These are phyloP conservation scores for Chelonus insularis DNA, from an alignment of 1,140 invertebrate genomes.

Conservation along the genomic window DNA sequence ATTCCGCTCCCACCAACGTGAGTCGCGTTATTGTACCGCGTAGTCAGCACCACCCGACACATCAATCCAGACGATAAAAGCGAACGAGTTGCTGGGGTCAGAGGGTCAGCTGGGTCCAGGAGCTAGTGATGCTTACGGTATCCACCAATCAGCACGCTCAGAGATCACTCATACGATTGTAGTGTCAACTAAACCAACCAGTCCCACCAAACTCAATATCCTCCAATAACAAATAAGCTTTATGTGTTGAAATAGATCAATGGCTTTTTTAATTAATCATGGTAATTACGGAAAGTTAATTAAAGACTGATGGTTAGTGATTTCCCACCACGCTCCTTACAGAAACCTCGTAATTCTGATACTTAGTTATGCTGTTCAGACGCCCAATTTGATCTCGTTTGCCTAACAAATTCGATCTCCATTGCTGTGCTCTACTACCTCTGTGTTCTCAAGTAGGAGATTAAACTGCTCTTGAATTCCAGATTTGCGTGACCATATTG, in stretches of 20 bases:
- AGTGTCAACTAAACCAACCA: neutral
- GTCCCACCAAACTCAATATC: too few species aligned
- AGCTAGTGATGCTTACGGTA: conserved; percentile 29
- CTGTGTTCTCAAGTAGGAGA: neutral
- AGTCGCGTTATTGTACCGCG: conserved; percentile 10
- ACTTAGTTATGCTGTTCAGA: conserved; percentile 21
- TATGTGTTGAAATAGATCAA: too few species aligned
- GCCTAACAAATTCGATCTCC: conserved; percentile 41
- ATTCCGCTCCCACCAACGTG: conserved; percentile 54
- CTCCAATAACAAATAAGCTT: too few species aligned
- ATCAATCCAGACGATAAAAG: conserved; percentile 47
- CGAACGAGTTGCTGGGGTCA: conserved; percentile 46
- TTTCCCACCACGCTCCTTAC: neutral
- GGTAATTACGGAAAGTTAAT: too few species aligned
- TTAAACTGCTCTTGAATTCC: too few species aligned
- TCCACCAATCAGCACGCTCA: conserved; percentile 9
- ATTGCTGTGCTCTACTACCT: conserved; percentile 10
- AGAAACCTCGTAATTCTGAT: neutral
- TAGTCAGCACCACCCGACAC: conserved; percentile 30
- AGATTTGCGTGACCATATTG: too few species aligned
- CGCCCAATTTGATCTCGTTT: conserved; percentile 47
- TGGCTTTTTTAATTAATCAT: too few species aligned
- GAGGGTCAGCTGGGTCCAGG: conserved; percentile 43
- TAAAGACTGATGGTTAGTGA: neutral
- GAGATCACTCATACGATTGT: neutral